phyloP scores from a whole-genome alignment of 92 coral and sea anemone genomes.

The Anthopleura xanthogrammica region DNA sequence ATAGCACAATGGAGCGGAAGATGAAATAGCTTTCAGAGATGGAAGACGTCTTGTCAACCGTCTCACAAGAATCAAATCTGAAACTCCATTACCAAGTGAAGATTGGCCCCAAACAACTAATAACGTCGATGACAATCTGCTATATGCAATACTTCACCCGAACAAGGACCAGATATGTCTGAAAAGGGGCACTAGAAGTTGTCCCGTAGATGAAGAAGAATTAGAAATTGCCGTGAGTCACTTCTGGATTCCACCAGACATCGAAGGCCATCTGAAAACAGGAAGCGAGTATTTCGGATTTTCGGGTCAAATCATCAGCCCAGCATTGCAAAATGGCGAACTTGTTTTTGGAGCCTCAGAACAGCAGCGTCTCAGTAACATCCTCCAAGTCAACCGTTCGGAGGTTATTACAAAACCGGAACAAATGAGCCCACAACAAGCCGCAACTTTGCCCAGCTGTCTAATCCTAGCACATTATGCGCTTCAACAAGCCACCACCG shows the following conservation, averaged over 20 bases:
- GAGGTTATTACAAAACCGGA: slow-evolving; percentile 38
- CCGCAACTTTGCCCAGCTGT: slow-evolving; percentile 46
- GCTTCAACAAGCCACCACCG: slow-evolving; percentile 18
- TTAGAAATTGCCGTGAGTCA: slow-evolving; percentile 1
- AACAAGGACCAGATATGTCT: background rate
- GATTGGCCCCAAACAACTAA: background rate
- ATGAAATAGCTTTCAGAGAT: slow-evolving; percentile 57
- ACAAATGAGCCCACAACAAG: slow-evolving; percentile 35
- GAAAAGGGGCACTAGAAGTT: background rate
- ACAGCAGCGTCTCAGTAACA: slow-evolving; percentile 39
- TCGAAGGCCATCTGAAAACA: background rate
- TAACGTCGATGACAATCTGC: background rate
- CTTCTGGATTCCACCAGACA: background rate
- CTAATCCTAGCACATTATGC: slow-evolving; percentile 46
- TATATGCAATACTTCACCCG: background rate
- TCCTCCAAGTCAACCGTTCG: background rate
- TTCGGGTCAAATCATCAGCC: background rate
- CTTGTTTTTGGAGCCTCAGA: slow-evolving; percentile 44
- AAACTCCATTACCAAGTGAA: background rate
- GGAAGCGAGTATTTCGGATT: background rate
- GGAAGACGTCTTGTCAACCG: slow-evolving; percentile 57
- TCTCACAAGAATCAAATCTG: slow-evolving; percentile 32
- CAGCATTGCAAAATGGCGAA: background rate
- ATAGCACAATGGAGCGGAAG: slow-evolving; percentile 16
- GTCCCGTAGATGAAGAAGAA: background rate